A percentile compares a stretch with the other conserved stretches of the same genome.
These are phyloP conservation scores for Paraplagusia blochii DNA, from an alignment of 2,113 vertebrate genomes.

Conservation along the genomic window DNA sequence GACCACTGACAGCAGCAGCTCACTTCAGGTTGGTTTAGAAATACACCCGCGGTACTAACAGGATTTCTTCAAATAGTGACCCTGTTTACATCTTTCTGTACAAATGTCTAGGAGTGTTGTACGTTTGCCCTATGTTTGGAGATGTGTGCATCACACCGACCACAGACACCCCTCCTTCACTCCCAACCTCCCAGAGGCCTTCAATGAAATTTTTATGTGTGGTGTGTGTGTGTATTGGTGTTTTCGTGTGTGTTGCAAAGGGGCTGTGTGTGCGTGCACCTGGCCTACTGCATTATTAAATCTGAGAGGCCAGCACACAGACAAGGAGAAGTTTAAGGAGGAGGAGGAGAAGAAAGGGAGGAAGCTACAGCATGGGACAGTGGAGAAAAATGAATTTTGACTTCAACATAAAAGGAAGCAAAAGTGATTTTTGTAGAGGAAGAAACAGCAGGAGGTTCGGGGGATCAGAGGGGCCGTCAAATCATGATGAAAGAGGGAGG, in stretches of 20 bases:
- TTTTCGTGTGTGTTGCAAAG: slow-evolving; percentile 52
- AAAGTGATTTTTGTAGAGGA: slow-evolving; percentile 11
- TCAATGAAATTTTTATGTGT: slow-evolving; percentile 70
- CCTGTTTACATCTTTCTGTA: slow-evolving; percentile 7
- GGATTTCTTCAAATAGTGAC: slow-evolving; percentile 39
- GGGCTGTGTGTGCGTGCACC: slow-evolving; percentile 65
- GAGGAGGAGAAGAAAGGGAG: slow-evolving; percentile 6
- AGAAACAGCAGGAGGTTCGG: slow-evolving; percentile 21
- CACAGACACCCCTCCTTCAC: slow-evolving; percentile 35
- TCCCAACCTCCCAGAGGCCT: slow-evolving; percentile 39
- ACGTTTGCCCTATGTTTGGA: slow-evolving; percentile 36
- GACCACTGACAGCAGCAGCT: slow-evolving; percentile 3
- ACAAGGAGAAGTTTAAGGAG: slow-evolving; percentile 50
- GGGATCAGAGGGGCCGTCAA: slow-evolving; percentile 29
- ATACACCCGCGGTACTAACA: slow-evolving; percentile 2
- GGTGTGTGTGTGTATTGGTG: slow-evolving; percentile 37
- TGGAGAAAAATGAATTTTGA: slow-evolving; percentile 14
- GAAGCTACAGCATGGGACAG: neutral
- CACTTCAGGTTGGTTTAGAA: slow-evolving; percentile 7
- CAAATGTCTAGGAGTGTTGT: slow-evolving; percentile 9
- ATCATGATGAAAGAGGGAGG: slow-evolving; percentile 1
- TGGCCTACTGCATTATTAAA: slow-evolving; percentile 77
- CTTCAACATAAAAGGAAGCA: slow-evolving; percentile 17
- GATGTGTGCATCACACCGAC: slow-evolving; percentile 56
- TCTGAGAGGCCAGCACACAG: slow-evolving; percentile 43